Conservation (phyloP, 1,140 invertebrate species). For the Brachionus sp. region DNA sequence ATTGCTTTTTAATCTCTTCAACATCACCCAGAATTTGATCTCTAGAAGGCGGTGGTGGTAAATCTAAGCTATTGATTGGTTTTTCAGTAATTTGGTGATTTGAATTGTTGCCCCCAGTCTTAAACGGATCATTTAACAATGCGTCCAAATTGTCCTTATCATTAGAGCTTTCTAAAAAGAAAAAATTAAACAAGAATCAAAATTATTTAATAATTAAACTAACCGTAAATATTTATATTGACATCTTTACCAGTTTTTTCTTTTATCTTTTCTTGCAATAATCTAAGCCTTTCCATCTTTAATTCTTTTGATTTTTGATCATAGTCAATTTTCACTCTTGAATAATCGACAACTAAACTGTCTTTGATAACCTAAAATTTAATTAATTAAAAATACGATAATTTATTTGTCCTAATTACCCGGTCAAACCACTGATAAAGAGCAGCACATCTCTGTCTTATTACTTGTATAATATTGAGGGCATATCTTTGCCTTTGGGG, state of each 20-base stretch:
- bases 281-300: slow-evolving; percentile 23
- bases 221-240: slow-evolving; percentile 31
- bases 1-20: slow-evolving; percentile 43
- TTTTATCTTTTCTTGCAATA: slow-evolving; percentile 42
- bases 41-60: slow-evolving; percentile 43
- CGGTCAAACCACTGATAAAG: slow-evolving; percentile 43
- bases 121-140: slow-evolving; percentile 25
- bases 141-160: slow-evolving; percentile 28
- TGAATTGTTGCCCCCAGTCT: background rate
- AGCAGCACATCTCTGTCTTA: slow-evolving; percentile 42
- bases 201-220: background rate
- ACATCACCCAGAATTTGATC: slow-evolving; percentile 44
- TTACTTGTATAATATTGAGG: slow-evolving; percentile 13
- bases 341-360: slow-evolving; percentile 23
- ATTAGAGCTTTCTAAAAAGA: background rate
- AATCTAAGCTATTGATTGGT: slow-evolving; percentile 12
- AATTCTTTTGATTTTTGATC: slow-evolving; percentile 36
- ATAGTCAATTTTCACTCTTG: slow-evolving; percentile 30
- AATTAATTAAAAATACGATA: background rate
- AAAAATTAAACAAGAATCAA: background rate
- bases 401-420: background rate
- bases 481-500: slow-evolving; percentile 16
- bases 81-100: slow-evolving; percentile 8
- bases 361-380: slow-evolving; percentile 24
- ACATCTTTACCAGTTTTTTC: slow-evolving; percentile 38